These are phyloP conservation scores for Cherax quadricarinatus DNA, from an alignment of 1,140 invertebrate genomes.

Conservation along the genomic window DNA sequence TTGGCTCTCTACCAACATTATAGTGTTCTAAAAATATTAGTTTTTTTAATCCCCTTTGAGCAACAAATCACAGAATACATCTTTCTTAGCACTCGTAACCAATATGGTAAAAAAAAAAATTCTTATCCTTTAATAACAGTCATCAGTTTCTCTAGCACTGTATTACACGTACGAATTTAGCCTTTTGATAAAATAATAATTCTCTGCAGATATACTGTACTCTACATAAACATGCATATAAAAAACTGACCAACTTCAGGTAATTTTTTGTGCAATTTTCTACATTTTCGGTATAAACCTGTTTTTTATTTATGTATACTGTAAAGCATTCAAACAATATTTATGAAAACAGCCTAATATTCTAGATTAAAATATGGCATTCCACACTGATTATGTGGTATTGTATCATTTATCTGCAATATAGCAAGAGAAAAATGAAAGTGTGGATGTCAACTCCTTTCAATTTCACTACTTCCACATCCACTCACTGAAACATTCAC, in stretches of 20 bases:
- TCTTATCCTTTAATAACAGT: not conserved
- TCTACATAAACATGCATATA: slow-evolving; percentile 12
- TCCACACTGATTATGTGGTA: not conserved
- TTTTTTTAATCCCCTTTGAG: slow-evolving; percentile 24
- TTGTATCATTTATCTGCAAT: not conserved
- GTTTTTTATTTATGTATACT: not conserved
- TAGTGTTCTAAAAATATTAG: slow-evolving; percentile 3
- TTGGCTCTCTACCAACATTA: not conserved
- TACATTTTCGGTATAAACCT: slow-evolving; percentile 1
- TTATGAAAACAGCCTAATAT: not conserved
- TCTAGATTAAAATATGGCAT: not conserved
- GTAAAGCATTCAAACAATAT: slow-evolving; percentile 24
- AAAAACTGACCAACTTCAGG: not conserved
- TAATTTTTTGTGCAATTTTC: not conserved
- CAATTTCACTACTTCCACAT: not conserved
- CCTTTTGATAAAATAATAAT: not conserved
- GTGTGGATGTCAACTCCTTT: not conserved
- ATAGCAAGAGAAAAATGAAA: not conserved
- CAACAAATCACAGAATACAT: slow-evolving; percentile 45
- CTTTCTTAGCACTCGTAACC: not conserved
- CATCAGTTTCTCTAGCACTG: not conserved
- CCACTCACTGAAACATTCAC: not conserved
- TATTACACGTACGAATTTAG: no score
- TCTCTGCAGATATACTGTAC: slow-evolving; percentile 10
- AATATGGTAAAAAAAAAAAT: not conserved